These are phyloP conservation scores for Dolichotis patagonum DNA, from an alignment of 2,113 vertebrate species.

Conservation along the genomic window DNA sequence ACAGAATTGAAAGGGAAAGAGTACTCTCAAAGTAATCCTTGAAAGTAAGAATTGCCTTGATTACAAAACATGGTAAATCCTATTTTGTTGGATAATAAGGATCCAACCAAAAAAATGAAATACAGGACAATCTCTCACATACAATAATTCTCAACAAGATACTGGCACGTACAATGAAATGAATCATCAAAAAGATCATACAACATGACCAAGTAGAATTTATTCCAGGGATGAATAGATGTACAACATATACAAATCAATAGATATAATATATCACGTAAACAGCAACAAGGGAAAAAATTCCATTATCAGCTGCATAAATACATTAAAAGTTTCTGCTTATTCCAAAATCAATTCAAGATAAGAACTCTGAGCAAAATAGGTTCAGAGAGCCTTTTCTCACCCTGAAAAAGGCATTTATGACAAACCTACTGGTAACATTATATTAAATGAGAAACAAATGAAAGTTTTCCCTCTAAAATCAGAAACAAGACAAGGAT, in stretches of 20 bases:
- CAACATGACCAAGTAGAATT: not conserved
- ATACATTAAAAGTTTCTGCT: not conserved
- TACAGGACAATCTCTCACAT: not conserved
- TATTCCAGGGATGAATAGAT: not conserved
- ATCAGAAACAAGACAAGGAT: not conserved
- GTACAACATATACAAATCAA: not conserved
- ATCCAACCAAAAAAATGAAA: not conserved
- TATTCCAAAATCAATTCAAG: not conserved
- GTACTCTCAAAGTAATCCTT: not conserved
- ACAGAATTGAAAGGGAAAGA: not conserved
- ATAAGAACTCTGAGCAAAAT: not conserved
- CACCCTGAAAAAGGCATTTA: not conserved
- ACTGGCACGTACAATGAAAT: not conserved
- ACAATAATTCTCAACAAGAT: not conserved
- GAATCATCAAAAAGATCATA: not conserved
- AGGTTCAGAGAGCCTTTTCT: not conserved
- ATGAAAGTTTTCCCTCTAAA: not conserved
- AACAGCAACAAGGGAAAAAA: not conserved
- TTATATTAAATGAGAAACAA: not conserved
- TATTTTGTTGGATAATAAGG: not conserved
- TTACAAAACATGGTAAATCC: not conserved
- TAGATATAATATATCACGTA: not conserved
- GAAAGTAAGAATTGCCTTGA: not conserved
- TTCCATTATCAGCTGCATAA: not conserved
- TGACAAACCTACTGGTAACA: not conserved